Conservation (phyloP, 1,140 invertebrate species). For the Tenebrio molitor region DNA sequence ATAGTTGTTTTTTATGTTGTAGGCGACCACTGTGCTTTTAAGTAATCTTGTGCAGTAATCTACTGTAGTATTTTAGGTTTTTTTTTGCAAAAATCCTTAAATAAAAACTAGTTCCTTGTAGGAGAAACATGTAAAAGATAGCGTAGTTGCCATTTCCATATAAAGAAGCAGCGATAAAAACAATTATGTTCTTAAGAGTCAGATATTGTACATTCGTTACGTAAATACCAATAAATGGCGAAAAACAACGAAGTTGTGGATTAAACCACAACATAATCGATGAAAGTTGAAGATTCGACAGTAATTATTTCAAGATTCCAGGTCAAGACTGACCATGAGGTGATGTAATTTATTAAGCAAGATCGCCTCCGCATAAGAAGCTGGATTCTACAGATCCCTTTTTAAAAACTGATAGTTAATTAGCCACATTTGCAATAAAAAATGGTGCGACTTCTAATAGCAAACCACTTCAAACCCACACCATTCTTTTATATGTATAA, state of each 20-base stretch:
- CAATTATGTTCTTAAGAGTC: too few relatives aligned
- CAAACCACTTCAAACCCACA: not conserved
- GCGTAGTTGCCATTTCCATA: too few relatives aligned
- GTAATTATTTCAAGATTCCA: conserved; percentile 28
- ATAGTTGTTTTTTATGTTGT: too few relatives aligned
- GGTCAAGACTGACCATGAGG: conserved; percentile 17
- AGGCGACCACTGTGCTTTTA: too few relatives aligned
- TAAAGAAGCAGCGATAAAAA: too few relatives aligned
- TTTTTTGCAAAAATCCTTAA: too few relatives aligned
- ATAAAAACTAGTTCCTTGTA: too few relatives aligned
- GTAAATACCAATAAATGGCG: conserved; percentile 3
- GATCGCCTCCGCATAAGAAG: conserved; percentile 5
- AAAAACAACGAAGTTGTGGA: conserved; percentile 8
- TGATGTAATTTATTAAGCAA: conserved; percentile 12
- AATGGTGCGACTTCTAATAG: not conserved
- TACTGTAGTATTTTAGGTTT: too few relatives aligned
- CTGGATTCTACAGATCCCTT: conserved; percentile 3
- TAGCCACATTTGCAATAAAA: conserved; percentile 1
- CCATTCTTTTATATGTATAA: too few relatives aligned
- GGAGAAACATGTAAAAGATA: too few relatives aligned
- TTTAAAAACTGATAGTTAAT: not conserved
- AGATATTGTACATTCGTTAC: too few relatives aligned
- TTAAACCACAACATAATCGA: conserved; percentile 13
- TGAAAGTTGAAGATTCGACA: conserved; percentile 37
- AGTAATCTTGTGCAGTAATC: too few relatives aligned